Percentiles rank a stretch among this genome's conserved stretches.
Conservation (phyloP, 2,113 vertebrate genomes). For the Mus pahari region DNA sequence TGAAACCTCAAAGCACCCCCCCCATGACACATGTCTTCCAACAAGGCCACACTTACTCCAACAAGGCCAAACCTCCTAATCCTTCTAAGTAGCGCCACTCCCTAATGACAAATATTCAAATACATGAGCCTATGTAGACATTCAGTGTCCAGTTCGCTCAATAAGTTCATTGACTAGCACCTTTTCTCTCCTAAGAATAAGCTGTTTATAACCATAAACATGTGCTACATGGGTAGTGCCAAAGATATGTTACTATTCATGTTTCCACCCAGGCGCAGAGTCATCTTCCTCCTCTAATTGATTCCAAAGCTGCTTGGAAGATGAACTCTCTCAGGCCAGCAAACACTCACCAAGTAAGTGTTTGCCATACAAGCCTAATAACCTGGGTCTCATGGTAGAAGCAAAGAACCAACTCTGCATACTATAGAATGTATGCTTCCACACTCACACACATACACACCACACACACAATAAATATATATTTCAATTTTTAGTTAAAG, state of each 20-base stretch:
- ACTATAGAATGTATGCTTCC: neutral
- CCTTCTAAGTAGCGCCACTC: neutral
- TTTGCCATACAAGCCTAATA: neutral
- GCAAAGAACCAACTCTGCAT: neutral
- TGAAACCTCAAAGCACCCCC: neutral
- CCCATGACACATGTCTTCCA: neutral
- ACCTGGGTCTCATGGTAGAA: neutral
- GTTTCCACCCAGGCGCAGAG: neutral
- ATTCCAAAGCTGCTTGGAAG: neutral
- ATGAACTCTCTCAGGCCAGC: neutral
- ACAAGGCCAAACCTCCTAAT: neutral
- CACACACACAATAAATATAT: neutral
- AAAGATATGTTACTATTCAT: neutral
- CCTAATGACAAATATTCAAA: neutral
- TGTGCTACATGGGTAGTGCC: neutral
- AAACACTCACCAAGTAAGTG: neutral
- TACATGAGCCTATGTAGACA: neutral
- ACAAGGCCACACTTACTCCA: neutral
- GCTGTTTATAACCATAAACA: neutral
- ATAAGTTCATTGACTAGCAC: neutral
- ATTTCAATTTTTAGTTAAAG: neutral
- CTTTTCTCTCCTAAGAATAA: neutral
- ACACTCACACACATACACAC: neutral
- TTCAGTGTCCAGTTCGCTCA: neutral
- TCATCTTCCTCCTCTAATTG: neutral